Conservation (phyloP, 1,140 invertebrate genomes). For the Ylistrum balloti region DNA sequence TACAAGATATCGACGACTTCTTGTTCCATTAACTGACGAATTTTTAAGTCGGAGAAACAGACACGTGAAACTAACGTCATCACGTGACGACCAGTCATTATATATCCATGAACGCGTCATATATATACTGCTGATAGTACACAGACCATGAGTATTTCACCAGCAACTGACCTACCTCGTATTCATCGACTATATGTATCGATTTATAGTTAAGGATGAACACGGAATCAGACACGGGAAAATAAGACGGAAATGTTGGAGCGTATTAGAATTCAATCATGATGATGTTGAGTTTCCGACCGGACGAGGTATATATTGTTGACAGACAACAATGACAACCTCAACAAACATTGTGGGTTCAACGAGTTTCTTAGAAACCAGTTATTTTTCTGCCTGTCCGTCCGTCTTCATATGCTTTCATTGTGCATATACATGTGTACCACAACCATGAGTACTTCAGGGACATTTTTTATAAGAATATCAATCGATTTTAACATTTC, state of each 20-base stretch:
- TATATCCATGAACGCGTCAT: background rate
- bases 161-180: background rate
- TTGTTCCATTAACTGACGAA: no score
- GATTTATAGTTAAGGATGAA: background rate
- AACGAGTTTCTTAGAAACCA: no score
- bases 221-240: background rate
- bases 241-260: background rate
- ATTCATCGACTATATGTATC: background rate
- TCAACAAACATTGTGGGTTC: no score
- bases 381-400: no score
- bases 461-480: no score
- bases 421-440: no score
- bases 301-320: background rate
- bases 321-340: no score
- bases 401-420: no score
- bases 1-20: no score
- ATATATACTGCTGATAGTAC: background rate
- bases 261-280: constrained; percentile 15
- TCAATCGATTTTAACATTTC: no score
- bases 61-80: background rate
- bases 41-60: no score
- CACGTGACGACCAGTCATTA: background rate
- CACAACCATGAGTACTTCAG: no score
- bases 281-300: background rate
- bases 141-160: background rate